phyloP scores from a whole-genome alignment of 2,113 vertebrate genomes.

The Ariopsis seemanni region DNA sequence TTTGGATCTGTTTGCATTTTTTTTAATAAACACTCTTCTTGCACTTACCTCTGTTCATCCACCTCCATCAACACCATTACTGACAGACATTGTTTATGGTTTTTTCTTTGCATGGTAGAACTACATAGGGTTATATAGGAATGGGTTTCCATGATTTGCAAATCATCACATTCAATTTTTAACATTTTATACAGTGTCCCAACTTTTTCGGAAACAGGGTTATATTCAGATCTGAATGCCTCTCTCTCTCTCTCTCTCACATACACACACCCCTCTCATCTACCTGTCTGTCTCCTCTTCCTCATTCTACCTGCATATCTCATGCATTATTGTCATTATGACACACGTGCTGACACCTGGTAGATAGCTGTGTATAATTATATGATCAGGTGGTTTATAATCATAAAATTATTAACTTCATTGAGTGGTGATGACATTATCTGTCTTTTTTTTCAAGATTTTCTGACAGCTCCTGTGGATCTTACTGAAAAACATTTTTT shows the following conservation, averaged over 20 bases:
- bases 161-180: too few relatives aligned
- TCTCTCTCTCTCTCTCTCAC: not conserved
- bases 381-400: not conserved
- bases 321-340: constrained; percentile 26
- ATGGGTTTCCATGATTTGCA: too few relatives aligned
- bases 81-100: too few relatives aligned
- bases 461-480: not conserved
- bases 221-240: too few relatives aligned
- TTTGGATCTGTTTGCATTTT: too few relatives aligned
- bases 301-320: constrained; percentile 24
- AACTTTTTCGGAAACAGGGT: too few relatives aligned
- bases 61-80: too few relatives aligned
- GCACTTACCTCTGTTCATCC: too few relatives aligned
- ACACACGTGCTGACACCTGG: constrained; percentile 30
- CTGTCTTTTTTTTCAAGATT: not conserved
- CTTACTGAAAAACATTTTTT: not conserved
- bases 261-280: not conserved
- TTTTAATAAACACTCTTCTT: too few relatives aligned
- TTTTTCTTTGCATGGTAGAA: too few relatives aligned
- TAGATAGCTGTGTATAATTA: constrained; percentile 4
- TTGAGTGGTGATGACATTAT: constrained; percentile 49
- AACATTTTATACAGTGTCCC: too few relatives aligned
- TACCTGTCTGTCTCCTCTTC: constrained; percentile 27
- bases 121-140: too few relatives aligned
- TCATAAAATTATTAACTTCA: constrained; percentile 56